phyloP scores from a whole-genome alignment of 2,888 invertebrate species.

The Epinotia nisella region DNA sequence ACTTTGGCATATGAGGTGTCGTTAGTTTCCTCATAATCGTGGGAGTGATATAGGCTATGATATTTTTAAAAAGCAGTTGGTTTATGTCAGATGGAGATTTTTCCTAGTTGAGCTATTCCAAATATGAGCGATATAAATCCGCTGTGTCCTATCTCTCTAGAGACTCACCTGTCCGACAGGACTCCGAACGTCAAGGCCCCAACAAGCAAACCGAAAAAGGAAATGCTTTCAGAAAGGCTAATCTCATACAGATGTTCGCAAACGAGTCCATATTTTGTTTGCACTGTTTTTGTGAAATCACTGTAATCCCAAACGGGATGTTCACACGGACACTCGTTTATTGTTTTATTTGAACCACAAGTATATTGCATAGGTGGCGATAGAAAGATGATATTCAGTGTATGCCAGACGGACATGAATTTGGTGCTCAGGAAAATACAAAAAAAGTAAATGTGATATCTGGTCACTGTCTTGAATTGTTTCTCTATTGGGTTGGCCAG shows the following conservation, averaged over 20 bases:
- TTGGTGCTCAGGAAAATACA: constrained; percentile 61
- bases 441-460: constrained; percentile 67
- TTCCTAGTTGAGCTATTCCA: background rate
- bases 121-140: too few relatives aligned
- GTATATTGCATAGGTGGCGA: constrained; percentile 66
- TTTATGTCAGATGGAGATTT: background rate
- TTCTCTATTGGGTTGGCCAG: constrained; percentile 64
- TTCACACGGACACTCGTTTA: constrained; percentile 63
- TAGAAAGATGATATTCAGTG: constrained; percentile 66
- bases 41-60: too few relatives aligned
- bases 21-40: too few relatives aligned
- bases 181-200: constrained; percentile 68
- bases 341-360: constrained; percentile 50
- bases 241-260: constrained; percentile 66
- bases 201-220: constrained; percentile 65
- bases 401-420: constrained; percentile 68
- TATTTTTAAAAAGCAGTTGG: too few relatives aligned
- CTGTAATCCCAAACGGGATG: constrained; percentile 62
- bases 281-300: constrained; percentile 67
- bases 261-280: constrained; percentile 63
- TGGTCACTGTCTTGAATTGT: constrained; percentile 58
- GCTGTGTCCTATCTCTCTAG: constrained; percentile 31
- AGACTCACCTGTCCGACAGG: constrained; percentile 63
- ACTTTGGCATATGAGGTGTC: too few relatives aligned
- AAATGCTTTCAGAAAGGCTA: constrained; percentile 67